Base-by-base conservation (phyloP, 2,113 vertebrate genomes). In the Leucoraja erinaceus region DNA sequence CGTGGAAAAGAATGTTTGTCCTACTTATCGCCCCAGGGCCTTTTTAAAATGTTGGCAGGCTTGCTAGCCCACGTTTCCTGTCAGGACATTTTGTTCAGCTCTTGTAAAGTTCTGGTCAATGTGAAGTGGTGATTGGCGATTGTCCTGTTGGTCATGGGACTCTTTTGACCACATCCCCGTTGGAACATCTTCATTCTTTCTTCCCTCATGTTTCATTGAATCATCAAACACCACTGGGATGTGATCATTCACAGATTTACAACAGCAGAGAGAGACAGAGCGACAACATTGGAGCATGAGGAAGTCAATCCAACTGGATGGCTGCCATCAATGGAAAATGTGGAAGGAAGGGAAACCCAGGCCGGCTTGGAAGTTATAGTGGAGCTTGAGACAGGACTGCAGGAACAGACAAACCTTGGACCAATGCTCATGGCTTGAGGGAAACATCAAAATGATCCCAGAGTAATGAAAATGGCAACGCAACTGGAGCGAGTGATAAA, bases 11-110 rank as follows among this genome's bases (percentile, higher is more conserved):
- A 86, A 2, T 86, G 59, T 61, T 86, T 61, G 83, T 56, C 83
- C n/a, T 12, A 61, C 59, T 22, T 10, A 10, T 33, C 28, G 14
- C 11, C 56, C 14, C 56, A 86, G 83, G 25, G 56, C 0, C 25
- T n/a, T 28, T 56, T 25, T 47, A 47, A 47, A 5, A 5, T 83
- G 22, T 59, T 83, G 79, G 47, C 79, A 83, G 54, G 20, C 8
- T 56, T 56, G 56, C 28, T 3, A 56, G 56, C 22, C 79, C 25
- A 47, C 56, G 47, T 54, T 56, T 54, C 54, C 22, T 7, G 12
- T 59, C 79, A 83, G 79, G 54, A 83, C 79, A 83, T 56, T 83
- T 83, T 59, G 79, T 83, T 83, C 79, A 56, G 79, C 79, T 83
- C 79, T 59, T 28, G 22, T 56, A n/a, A 28, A 83, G 79, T 59